Percentiles rank a stretch among this genome's conserved stretches.
These are phyloP conservation scores for Pipa parva DNA, from an alignment of 2,113 vertebrate genomes.

Conservation along the genomic window DNA sequence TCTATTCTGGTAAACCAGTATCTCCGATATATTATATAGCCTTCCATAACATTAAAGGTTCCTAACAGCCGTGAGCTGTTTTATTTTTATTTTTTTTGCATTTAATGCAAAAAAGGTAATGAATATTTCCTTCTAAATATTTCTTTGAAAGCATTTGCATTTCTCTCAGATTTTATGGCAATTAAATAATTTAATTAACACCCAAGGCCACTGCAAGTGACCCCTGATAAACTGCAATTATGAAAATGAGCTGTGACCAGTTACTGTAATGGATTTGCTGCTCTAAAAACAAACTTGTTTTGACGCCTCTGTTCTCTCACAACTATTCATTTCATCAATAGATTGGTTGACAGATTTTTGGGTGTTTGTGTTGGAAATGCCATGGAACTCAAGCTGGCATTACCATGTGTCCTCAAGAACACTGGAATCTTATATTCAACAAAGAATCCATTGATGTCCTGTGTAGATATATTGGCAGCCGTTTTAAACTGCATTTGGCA, in stretches of 20 bases:
- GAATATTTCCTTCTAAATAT: too few relatives aligned
- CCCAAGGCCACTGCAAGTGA: neutral
- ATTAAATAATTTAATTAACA: too few relatives aligned
- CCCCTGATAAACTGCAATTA: neutral
- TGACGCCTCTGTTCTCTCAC: neutral
- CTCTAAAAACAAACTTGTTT: neutral
- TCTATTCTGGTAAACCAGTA: too few relatives aligned
- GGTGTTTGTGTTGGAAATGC: slow-evolving; percentile 2
- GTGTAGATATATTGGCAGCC: neutral
- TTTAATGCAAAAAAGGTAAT: too few relatives aligned
- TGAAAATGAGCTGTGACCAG: too few relatives aligned
- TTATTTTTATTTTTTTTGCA: too few relatives aligned
- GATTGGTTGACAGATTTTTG: slow-evolving; percentile 1
- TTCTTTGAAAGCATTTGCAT: too few relatives aligned
- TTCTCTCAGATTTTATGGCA: too few relatives aligned
- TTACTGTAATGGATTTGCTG: neutral
- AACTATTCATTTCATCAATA: neutral
- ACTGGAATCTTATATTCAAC: neutral
- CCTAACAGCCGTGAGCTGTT: too few relatives aligned
- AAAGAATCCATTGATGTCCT: neutral
- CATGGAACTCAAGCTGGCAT: neutral
- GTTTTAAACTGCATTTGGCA: neutral
- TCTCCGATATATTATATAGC: too few relatives aligned
- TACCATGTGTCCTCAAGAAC: neutral
- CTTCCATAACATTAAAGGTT: too few relatives aligned